A percentile compares a stretch with the other conserved stretches of the same genome.
These are phyloP conservation scores for Volucella zonaria DNA, from an alignment of 2,888 invertebrate species.

Conservation along the genomic window DNA sequence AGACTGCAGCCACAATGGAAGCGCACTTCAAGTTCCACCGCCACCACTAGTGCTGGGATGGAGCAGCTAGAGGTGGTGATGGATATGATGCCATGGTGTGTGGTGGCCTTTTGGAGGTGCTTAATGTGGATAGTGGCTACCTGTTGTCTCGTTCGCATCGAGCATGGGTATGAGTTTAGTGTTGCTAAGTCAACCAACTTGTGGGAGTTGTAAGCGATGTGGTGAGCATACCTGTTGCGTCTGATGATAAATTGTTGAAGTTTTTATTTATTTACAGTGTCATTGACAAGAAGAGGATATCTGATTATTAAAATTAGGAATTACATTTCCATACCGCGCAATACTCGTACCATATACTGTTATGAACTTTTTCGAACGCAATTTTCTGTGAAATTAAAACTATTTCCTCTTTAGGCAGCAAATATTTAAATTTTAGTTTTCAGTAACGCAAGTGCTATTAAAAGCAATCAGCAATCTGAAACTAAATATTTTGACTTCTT, in stretches of 20 bases:
- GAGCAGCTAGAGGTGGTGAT: constrained; percentile 2
- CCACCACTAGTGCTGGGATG: constrained; percentile 10
- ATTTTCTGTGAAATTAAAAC: no score
- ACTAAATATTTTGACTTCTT: no score
- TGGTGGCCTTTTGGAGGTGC: constrained; percentile 47
- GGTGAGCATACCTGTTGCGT: constrained; percentile 19
- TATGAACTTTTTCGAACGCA: no score
- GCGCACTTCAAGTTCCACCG: constrained; percentile 42
- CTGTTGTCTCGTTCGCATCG: constrained; percentile 20
- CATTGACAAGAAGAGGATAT: background rate
- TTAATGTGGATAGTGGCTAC: constrained; percentile 31
- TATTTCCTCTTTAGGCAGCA: no score
- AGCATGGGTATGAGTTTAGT: constrained; percentile 8
- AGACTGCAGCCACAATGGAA: constrained; percentile 36
- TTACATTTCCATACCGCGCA: no score
- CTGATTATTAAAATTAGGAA: background rate
- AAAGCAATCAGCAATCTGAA: no score
- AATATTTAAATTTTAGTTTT: no score
- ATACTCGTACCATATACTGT: no score
- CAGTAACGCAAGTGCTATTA: no score
- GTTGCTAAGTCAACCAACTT: constrained; percentile 24
- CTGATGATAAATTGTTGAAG: background rate
- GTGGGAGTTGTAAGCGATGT: constrained; percentile 29
- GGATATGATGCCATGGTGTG: constrained; percentile 25
- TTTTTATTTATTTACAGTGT: constrained; percentile 4